phyloP scores from a whole-genome alignment of 2,797 vertebrate species.

The Myoxocephalus aenaeus region DNA sequence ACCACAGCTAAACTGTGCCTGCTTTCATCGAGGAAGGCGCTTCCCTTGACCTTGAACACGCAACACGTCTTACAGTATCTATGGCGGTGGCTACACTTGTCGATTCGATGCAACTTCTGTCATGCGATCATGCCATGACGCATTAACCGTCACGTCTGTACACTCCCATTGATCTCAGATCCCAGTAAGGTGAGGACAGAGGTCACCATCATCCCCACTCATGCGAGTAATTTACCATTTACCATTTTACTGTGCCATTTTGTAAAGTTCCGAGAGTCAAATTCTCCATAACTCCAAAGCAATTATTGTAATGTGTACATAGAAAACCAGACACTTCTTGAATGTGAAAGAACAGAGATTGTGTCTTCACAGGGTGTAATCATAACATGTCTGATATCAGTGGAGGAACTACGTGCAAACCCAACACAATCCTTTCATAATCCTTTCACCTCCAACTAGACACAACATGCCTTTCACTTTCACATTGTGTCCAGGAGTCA shows the following conservation, averaged over 20 bases:
- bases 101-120: background rate
- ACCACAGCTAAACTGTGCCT: slow-evolving; percentile 33
- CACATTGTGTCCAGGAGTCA: background rate
- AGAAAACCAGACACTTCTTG: background rate
- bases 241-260: too few species aligned
- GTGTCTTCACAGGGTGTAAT: background rate
- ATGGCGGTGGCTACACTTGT: background rate
- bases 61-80: slow-evolving; percentile 14
- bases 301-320: background rate
- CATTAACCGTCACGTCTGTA: background rate
- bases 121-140: background rate
- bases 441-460: background rate
- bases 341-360: background rate
- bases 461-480: background rate
- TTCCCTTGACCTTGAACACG: slow-evolving; percentile 37
- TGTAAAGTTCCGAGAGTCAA: background rate
- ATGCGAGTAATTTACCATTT: too few species aligned
- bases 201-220: too few species aligned
- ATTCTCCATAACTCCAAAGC: background rate
- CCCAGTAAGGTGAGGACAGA: background rate
- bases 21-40: background rate
- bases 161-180: background rate
- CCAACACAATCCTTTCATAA: background rate
- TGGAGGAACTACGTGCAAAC: background rate
- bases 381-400: background rate